A percentile compares a stretch with the other conserved stretches of the same genome.
These are phyloP conservation scores for Drosophila bocqueti DNA, from an alignment of 1,140 invertebrate genomes.

Conservation along the genomic window DNA sequence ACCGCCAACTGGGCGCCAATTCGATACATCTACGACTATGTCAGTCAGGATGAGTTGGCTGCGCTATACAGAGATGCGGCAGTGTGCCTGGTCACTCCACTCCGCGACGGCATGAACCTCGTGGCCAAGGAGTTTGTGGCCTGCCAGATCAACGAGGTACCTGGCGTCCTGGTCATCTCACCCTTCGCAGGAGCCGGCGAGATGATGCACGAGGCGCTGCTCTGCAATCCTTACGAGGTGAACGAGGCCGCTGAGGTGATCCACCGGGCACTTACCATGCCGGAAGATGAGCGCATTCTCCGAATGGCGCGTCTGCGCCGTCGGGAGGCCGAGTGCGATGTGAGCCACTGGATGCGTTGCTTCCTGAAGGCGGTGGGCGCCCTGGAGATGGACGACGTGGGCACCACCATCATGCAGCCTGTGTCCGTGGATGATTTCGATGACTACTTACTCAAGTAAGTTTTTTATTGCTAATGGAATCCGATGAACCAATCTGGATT, in stretches of 20 bases:
- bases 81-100: constrained; percentile 93
- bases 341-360: constrained; percentile 95
- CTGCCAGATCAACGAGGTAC: constrained; percentile 94
- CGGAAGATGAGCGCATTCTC: constrained; percentile 93
- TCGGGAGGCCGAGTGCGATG: constrained; percentile 93
- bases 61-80: constrained; percentile 94
- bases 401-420: constrained; percentile 93
- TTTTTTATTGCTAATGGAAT: not conserved
- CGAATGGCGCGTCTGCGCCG: constrained; percentile 94
- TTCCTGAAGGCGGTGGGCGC: constrained; percentile 95
- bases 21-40: constrained; percentile 95
- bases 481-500: not conserved
- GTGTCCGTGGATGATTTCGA: constrained; percentile 95
- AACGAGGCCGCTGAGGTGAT: constrained; percentile 94
- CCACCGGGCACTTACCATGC: constrained; percentile 95
- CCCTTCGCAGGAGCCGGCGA: constrained; percentile 96
- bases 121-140: constrained; percentile 97
- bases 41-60: constrained; percentile 93
- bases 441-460: constrained; percentile 92
- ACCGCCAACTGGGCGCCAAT: constrained; percentile 96
- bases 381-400: constrained; percentile 92
- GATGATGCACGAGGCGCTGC: constrained; percentile 95
- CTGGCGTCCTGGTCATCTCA: constrained; percentile 95
- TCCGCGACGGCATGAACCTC: constrained; percentile 96
- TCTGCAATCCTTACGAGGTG: constrained; percentile 96